Conservation (phyloP, 2,113 vertebrate genomes). For the Leptodactylus fuscus region DNA sequence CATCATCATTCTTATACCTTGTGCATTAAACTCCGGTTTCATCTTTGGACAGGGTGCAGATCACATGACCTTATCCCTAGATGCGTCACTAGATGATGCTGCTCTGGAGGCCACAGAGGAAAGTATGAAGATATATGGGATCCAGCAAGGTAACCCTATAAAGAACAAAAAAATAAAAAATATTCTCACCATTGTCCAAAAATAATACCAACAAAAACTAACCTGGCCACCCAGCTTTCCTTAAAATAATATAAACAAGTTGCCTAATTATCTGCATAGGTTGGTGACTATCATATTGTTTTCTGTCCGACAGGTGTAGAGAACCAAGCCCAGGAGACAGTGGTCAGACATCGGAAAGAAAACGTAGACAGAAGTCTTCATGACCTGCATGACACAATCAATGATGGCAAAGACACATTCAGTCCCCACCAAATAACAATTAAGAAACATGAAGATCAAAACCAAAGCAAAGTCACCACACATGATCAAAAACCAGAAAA, state of each 20-base stretch:
- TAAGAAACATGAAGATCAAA: background rate
- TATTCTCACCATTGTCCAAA: background rate
- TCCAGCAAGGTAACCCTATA: slow-evolving; percentile 1
- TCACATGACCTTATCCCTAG: background rate
- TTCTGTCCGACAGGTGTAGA: background rate
- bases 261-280: background rate
- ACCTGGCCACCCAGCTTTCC: too few species aligned
- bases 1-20: background rate
- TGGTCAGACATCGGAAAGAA: slow-evolving; percentile 8
- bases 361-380: background rate
- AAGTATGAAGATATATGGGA: background rate
- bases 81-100: background rate
- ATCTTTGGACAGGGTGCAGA: background rate
- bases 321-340: background rate
- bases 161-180: background rate
- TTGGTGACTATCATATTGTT: background rate
- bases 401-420: background rate
- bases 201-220: too few species aligned
- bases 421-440: background rate
- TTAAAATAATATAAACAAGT: background rate
- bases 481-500: background rate
- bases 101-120: slow-evolving; percentile 1
- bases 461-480: background rate
- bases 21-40: background rate
- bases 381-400: background rate